Percentiles rank a stretch among this genome's conserved stretches.
phyloP scores from a whole-genome alignment of 1,140 invertebrate genomes.

The Psix sp. region DNA sequence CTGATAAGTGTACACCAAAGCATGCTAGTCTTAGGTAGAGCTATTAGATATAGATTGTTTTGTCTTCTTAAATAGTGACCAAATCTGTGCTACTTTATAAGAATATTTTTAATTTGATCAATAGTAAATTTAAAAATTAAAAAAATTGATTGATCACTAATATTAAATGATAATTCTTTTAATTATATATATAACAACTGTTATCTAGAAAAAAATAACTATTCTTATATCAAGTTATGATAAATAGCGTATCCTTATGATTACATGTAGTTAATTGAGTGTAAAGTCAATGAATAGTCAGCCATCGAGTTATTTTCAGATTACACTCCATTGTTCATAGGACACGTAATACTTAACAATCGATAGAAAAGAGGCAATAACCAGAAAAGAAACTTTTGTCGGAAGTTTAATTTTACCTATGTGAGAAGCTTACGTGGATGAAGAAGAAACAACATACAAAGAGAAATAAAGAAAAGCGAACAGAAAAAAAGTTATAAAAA shows the following conservation, averaged over 20 bases:
- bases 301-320: slow-evolving; percentile 45
- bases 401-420: slow-evolving; percentile 52
- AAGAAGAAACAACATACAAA: slow-evolving; percentile 47
- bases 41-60: no score
- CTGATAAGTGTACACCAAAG: no score
- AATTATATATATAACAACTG: no score
- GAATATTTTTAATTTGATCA: no score
- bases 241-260: slow-evolving; percentile 21
- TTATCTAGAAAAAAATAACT: neutral
- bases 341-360: slow-evolving; percentile 55
- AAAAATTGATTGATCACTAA: no score
- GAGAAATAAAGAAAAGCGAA: slow-evolving; percentile 4
- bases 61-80: no score
- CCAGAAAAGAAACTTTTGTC: slow-evolving; percentile 47
- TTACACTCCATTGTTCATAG: slow-evolving; percentile 37
- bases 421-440: slow-evolving; percentile 54
- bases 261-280: slow-evolving; percentile 43
- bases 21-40: no score
- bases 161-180: no score
- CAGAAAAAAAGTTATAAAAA: slow-evolving; percentile 45
- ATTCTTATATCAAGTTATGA: slow-evolving; percentile 7
- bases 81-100: no score
- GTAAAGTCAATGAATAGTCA: slow-evolving; percentile 49
- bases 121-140: no score
- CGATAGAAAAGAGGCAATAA: slow-evolving; percentile 56